Evolutionary conservation across 2,888 invertebrate genomes (phyloP), one percentile per base, ranked within the genome.

Genomic region (Atrina japonica): DNA sequence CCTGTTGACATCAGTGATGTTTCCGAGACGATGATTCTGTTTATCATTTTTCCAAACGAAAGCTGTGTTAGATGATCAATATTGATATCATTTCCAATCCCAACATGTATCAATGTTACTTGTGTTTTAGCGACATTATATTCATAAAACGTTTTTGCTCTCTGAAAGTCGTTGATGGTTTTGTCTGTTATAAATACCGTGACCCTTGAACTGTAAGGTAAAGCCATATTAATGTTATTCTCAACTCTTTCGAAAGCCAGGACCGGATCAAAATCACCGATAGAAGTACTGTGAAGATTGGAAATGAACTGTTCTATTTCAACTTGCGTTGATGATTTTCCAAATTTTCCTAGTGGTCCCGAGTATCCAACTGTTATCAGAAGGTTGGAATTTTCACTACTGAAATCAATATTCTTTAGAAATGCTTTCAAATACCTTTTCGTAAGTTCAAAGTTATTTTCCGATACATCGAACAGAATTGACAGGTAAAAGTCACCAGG

Each of bases 141-240:
- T 9, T 30, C 29, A n/a, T 47, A 61, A 23, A 21, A 61, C 2
- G n/a, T 6, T 29, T 49, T 49, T 29, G 49, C 49, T 2, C 7
- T 23, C 21, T 29, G 23, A 21, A 35, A 35, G 35, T 29, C 14
- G 11, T 43, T 35, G 21, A 61, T 23, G 9, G 27, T 30, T 21
- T 61, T 61, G 29, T 61, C 61, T 1, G 49, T 49, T 1, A 61
- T 61, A 30, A 61, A 61, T 23, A 61, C n/a, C 2, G 49, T 35
- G 2, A 61, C 47, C 9, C 49, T 61, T 1, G 41, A 35, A 7
- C 27, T 23, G n/a, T 43, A 47, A 14, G 29, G n/a, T 7, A 27
- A 18, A 3, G 47, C 49, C 21, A 18, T 29, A 21, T 49, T 29
- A n/a, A 61, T 47, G 30, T 61, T 49, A 21, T 29, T 43, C 21